These are phyloP conservation scores for Euproctis similis DNA, from an alignment of 2,888 invertebrate genomes.

Conservation along the genomic window DNA sequence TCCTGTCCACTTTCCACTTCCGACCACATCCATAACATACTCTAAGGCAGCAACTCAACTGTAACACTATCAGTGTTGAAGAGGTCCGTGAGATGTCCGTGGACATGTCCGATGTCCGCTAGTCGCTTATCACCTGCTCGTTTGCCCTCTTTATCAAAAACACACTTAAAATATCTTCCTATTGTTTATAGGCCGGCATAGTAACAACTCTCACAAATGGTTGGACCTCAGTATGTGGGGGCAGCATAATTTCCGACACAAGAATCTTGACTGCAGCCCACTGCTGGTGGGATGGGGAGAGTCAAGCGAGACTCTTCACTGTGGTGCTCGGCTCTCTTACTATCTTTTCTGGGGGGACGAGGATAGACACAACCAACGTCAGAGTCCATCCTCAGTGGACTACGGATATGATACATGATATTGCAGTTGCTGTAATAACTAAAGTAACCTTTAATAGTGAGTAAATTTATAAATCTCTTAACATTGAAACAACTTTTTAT, in stretches of 20 bases:
- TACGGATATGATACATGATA: constrained; percentile 38
- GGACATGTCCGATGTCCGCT: no score
- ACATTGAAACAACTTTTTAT: no score
- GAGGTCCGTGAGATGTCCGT: no score
- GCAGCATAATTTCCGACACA: constrained; percentile 47
- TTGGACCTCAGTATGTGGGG: constrained; percentile 54
- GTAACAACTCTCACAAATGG: constrained; percentile 41
- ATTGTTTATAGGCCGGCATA: constrained; percentile 45
- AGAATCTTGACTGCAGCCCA: constrained; percentile 58
- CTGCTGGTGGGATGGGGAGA: constrained; percentile 60
- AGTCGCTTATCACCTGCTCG: no score
- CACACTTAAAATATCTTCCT: no score
- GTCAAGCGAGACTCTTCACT: constrained; percentile 43
- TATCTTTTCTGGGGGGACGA: constrained; percentile 54
- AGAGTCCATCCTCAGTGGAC: constrained; percentile 47
- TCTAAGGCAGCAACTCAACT: no score
- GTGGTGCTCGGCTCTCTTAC: constrained; percentile 53
- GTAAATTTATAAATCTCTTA: constrained; percentile 25
- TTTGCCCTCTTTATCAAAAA: no score
- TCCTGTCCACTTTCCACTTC: no score
- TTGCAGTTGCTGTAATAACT: constrained; percentile 46
- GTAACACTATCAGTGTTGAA: no score
- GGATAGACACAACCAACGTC: constrained; percentile 38
- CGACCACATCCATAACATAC: no score
- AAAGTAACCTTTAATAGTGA: constrained; percentile 42